These are phyloP conservation scores for Drosophila punjabiensis DNA, from an alignment of 1,140 invertebrate genomes.

Conservation along the genomic window DNA sequence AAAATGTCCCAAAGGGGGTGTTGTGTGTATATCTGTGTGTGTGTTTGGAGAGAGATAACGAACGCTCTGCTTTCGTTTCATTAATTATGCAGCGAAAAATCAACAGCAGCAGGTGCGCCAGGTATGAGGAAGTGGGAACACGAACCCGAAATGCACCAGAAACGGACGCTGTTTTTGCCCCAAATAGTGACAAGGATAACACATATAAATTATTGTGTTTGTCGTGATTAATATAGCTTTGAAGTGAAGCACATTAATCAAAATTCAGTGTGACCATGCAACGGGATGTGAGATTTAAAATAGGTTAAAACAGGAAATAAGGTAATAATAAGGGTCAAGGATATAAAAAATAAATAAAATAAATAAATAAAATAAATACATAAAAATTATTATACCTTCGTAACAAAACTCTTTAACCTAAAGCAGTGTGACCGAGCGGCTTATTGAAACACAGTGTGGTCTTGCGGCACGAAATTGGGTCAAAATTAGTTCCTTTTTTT, in stretches of 20 bases:
- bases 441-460: background rate
- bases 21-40: constrained; percentile 6
- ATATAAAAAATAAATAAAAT: no score
- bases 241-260: background rate
- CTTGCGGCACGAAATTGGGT: background rate
- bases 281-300: background rate
- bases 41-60: background rate
- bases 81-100: constrained; percentile 74
- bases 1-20: constrained; percentile 3
- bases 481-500: background rate
- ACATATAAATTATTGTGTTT: constrained; percentile 2
- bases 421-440: background rate
- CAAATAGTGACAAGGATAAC: constrained; percentile 16
- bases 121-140: background rate
- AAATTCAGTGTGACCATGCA: background rate
- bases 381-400: background rate
- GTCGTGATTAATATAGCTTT: background rate
- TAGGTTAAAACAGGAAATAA: background rate
- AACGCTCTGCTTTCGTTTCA: constrained; percentile 61
- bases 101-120: constrained; percentile 39
- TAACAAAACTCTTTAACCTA: background rate
- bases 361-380: no score
- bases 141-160: background rate
- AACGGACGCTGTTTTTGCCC: constrained; percentile 4
- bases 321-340: no score